These are phyloP conservation scores for Crossaster papposus DNA, from an alignment of 53 echinoderm and acorn worm genomes.

Conservation along the genomic window DNA sequence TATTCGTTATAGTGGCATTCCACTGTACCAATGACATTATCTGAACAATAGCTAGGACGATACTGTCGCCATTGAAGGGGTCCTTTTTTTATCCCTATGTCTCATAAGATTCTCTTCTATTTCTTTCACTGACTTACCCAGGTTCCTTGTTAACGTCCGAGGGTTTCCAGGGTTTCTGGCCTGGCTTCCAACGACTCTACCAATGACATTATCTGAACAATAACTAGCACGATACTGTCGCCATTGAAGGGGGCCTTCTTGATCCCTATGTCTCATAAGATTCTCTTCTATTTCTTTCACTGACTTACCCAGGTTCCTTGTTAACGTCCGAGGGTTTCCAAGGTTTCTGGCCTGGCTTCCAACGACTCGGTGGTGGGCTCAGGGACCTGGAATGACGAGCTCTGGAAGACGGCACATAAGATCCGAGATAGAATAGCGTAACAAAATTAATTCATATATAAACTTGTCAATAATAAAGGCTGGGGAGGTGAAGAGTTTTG, in stretches of 20 bases:
- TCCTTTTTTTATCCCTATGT: no score
- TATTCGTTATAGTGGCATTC: no score
- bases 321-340: slow-evolving; percentile 66
- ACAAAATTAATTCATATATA: not conserved
- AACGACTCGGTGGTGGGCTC: slow-evolving; percentile 93
- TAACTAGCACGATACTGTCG: no score
- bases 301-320: slow-evolving; percentile 47
- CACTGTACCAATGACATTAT: no score
- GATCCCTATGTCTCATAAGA: not conserved
- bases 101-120: not conserved
- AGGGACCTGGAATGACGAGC: slow-evolving; percentile 28
- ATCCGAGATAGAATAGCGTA: not conserved
- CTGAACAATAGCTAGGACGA: no score
- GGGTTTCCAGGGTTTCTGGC: slow-evolving; percentile 84
- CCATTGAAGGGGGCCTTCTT: no score
- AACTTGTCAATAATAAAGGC: no score
- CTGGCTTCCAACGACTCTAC: slow-evolving; percentile 95
- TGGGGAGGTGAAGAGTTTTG: no score
- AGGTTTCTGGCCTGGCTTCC: slow-evolving; percentile 91
- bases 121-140: slow-evolving; percentile 29
- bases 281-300: not conserved
- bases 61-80: no score
- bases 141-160: slow-evolving; percentile 41
- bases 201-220: no score
- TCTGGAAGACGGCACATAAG: not conserved